A percentile compares a stretch with the other conserved stretches of the same genome.
Evolutionary conservation across 1,140 invertebrate genomes (phyloP).

Genomic region (Drosophila tsacasi): DNA sequence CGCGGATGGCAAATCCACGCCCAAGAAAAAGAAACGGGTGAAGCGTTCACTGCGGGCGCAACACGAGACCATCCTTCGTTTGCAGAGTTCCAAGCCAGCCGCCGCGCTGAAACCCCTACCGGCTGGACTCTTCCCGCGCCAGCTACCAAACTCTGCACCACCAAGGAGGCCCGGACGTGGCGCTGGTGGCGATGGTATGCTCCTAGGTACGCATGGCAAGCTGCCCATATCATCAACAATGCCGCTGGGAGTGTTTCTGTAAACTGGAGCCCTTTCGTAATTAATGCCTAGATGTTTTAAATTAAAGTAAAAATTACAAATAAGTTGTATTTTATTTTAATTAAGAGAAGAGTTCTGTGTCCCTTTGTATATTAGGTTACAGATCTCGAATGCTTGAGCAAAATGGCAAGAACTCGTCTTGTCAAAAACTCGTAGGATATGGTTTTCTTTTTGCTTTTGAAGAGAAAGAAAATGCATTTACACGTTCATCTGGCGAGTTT

Average conservation of each 20-base stretch:
- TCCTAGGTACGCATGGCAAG: slow-evolving; percentile 19
- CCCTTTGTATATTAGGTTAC: too few relatives aligned
- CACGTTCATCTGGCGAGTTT: background rate
- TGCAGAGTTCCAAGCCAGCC: slow-evolving; percentile 30
- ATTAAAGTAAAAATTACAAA: slow-evolving; percentile 15
- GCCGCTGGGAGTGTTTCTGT: slow-evolving; percentile 25
- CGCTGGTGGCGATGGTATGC: slow-evolving; percentile 39
- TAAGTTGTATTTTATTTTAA: background rate
- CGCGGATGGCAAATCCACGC: slow-evolving; percentile 9
- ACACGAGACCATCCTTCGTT: slow-evolving; percentile 43
- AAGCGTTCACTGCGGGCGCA: slow-evolving; percentile 36
- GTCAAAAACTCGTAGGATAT: too few relatives aligned
- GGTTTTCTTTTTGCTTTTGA: background rate
- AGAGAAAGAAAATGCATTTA: background rate
- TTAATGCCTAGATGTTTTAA: slow-evolving; percentile 11
- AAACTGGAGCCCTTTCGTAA: background rate
- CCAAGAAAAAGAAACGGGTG: slow-evolving; percentile 56
- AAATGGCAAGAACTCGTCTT: too few relatives aligned
- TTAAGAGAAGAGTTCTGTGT: too few relatives aligned
- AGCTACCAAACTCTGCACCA: slow-evolving; percentile 19
- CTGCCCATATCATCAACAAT: slow-evolving; percentile 7
- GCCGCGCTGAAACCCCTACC: background rate
- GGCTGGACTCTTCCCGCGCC: slow-evolving; percentile 26
- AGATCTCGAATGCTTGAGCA: too few relatives aligned
- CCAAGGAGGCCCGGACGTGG: slow-evolving; percentile 4